phyloP scores from a whole-genome alignment of 2,888 invertebrate species.

The Caenorhabditis wallacei region DNA sequence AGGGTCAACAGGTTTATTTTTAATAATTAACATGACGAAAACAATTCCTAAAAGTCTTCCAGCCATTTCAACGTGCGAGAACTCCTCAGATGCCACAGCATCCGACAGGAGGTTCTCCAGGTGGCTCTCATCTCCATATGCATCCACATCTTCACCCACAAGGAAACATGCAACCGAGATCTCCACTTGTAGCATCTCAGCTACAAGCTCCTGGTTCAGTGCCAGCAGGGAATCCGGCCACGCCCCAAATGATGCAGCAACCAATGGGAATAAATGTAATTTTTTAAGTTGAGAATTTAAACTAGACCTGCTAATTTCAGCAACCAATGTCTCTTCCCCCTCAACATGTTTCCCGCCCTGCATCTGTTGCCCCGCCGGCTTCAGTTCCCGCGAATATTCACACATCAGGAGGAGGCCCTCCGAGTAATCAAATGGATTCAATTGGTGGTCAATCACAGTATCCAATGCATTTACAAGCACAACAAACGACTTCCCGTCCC shows the following conservation, averaged over 20 bases:
- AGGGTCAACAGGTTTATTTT: not conserved
- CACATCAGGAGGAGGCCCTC: constrained; percentile 19
- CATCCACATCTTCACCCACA: constrained; percentile 47
- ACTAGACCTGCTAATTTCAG: not conserved
- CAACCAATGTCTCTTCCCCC: constrained; percentile 60
- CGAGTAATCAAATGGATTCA: constrained; percentile 38
- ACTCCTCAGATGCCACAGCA: constrained; percentile 47
- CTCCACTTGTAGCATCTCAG: constrained; percentile 32
- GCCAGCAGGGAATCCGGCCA: constrained; percentile 26
- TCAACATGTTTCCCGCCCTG: constrained; percentile 43
- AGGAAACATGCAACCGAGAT: constrained; percentile 36
- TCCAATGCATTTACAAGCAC: constrained; percentile 22
- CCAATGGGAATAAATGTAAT: constrained; percentile 55
- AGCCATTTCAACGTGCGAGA: constrained; percentile 28
- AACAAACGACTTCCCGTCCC: constrained; percentile 36
- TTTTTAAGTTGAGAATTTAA: not conserved
- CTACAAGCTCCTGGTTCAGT: constrained; percentile 28
- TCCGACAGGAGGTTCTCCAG: constrained; percentile 42
- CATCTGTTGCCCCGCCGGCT: constrained; percentile 57
- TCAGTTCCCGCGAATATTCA: constrained; percentile 57
- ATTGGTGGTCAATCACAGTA: constrained; percentile 19
- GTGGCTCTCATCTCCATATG: constrained; percentile 41
- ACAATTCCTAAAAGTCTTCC: not conserved
- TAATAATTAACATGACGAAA: not conserved
- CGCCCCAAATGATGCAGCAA: constrained; percentile 59